Evolutionary conservation across 2,888 invertebrate species (phyloP).

Genomic region (Pelosia muscerda): DNA sequence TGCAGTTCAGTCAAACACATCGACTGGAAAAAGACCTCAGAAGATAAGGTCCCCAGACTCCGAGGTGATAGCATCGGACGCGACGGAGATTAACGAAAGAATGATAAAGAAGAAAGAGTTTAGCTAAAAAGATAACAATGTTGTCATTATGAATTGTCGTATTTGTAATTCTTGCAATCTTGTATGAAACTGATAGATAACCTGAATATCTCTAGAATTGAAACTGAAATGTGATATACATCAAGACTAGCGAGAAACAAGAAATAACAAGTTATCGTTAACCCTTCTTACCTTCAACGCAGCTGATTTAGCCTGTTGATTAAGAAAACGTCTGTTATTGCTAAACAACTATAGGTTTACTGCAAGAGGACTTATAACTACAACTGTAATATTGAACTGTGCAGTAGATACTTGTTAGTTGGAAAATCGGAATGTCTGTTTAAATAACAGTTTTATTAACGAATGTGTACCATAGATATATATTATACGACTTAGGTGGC

Average conservation of each 20-base stretch:
- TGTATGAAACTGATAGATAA: neutral
- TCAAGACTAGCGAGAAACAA: neutral
- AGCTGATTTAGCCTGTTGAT: neutral
- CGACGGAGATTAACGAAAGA: no score
- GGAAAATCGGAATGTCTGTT: no score
- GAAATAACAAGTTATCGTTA: neutral
- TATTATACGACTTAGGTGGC: no score
- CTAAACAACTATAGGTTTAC: neutral
- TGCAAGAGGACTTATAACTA: no score
- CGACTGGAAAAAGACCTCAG: no score
- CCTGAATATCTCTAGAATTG: neutral
- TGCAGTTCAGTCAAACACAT: no score
- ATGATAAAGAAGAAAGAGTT: neutral
- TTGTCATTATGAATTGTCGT: neutral
- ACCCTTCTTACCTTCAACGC: neutral
- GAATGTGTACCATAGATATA: no score
- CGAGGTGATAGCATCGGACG: no score
- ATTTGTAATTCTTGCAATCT: neutral
- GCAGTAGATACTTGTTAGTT: no score
- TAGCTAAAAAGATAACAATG: neutral
- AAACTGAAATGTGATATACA: neutral
- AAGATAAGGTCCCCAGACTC: no score
- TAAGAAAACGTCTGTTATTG: neutral
- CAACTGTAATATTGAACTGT: no score
- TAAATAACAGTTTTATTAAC: no score